These are phyloP conservation scores for Neostethus bicornis DNA, from an alignment of 2,797 vertebrate species.

Conservation along the genomic window DNA sequence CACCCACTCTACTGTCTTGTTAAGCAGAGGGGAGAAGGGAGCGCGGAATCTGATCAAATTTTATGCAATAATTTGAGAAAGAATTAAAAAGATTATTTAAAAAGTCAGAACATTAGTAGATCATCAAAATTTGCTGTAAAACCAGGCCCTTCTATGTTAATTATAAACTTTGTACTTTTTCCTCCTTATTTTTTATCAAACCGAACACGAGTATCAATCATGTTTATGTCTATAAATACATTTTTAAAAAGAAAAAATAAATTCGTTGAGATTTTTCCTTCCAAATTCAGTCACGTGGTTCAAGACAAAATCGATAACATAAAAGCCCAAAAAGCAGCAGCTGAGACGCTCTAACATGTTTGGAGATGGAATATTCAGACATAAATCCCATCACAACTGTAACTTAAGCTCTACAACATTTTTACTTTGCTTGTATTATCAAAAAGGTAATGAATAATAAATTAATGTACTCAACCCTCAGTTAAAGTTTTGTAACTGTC, in stretches of 20 bases:
- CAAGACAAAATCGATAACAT: too few species aligned
- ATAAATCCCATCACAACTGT: not conserved
- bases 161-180: not conserved
- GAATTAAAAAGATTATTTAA: not conserved
- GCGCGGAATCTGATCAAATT: not conserved
- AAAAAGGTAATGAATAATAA: not conserved
- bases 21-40: too few species aligned
- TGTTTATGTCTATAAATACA: not conserved
- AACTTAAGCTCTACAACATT: not conserved
- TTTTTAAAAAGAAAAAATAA: not conserved
- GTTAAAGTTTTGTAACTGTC: conserved; percentile 36
- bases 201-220: not conserved
- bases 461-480: not conserved
- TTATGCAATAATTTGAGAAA: not conserved
- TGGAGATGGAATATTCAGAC: too few species aligned
- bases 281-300: too few species aligned
- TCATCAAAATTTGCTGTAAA: not conserved
- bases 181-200: not conserved
- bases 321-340: not conserved
- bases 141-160: not conserved
- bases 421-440: not conserved
- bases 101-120: not conserved
- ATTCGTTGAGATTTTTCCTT: not conserved
- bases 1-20: too few species aligned
- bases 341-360: not conserved